phyloP scores from a whole-genome alignment of 2,888 invertebrate species.

The Mayetiola destructor region DNA sequence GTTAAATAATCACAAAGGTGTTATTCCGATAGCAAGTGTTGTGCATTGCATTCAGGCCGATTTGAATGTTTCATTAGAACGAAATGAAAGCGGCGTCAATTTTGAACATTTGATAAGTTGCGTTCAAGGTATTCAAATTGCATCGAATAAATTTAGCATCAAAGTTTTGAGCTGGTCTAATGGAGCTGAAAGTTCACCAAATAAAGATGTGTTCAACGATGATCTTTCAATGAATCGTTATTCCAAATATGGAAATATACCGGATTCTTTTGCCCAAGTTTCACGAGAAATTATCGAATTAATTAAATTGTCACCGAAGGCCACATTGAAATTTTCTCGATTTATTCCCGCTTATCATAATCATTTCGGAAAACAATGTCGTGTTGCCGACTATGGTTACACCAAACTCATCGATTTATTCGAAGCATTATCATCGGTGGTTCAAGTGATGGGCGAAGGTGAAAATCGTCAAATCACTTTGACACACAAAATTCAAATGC shows the following conservation, averaged over 20 bases:
- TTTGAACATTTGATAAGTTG: conserved; percentile 82
- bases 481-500: conserved; percentile 73
- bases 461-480: conserved; percentile 73
- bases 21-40: conserved; percentile 33
- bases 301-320: conserved; percentile 63
- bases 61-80: conserved; percentile 26
- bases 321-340: conserved; percentile 67
- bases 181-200: background rate
- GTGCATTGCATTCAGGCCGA: conserved; percentile 33
- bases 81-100: conserved; percentile 56
- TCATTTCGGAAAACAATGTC: conserved; percentile 88
- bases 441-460: conserved; percentile 84
- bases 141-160: conserved; percentile 34
- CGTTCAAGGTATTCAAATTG: conserved; percentile 50
- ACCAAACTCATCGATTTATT: conserved; percentile 82
- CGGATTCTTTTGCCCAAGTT: conserved; percentile 46
- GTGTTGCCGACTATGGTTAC: conserved; percentile 93
- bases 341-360: conserved; percentile 94
- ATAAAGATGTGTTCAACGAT: background rate
- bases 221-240: background rate
- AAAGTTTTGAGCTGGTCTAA: conserved; percentile 26
- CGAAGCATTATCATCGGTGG: conserved; percentile 71
- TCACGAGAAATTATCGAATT: conserved; percentile 78
- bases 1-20: conserved; percentile 30
- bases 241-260: conserved; percentile 25